Evolutionary conservation across 2,888 invertebrate species (phyloP).

Genomic region (Meta bourneti): DNA sequence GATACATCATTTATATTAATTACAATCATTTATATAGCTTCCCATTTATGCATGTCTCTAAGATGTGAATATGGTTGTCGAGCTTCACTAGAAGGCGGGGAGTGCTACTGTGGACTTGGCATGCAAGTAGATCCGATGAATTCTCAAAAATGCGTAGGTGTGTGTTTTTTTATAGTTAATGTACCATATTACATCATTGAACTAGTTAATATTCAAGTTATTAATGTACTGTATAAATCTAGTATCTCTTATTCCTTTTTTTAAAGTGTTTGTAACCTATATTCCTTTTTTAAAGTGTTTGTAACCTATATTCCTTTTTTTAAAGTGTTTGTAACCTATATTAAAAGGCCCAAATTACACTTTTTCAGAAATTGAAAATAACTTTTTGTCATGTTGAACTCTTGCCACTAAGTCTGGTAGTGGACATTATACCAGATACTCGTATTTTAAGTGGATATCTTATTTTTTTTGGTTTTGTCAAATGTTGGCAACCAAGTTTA

Average conservation of each 20-base stretch:
- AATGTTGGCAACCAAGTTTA: too few species aligned
- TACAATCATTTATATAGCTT: constrained; percentile 83
- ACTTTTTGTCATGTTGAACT: too few species aligned
- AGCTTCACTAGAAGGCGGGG: constrained; percentile 92
- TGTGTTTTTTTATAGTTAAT: constrained; percentile 76
- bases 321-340: too few species aligned
- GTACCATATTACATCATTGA: background rate
- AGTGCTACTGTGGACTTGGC: constrained; percentile 93
- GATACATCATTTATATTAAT: too few species aligned
- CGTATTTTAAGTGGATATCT: too few species aligned
- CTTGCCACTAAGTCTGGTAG: too few species aligned
- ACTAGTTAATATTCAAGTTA: background rate
- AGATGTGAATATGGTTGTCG: constrained; percentile 95
- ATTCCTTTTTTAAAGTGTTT: background rate
- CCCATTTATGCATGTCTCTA: constrained; percentile 89
- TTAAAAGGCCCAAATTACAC: too few species aligned
- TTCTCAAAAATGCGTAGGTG: constrained; percentile 89
- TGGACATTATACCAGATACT: too few species aligned
- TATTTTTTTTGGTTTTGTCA: too few species aligned
- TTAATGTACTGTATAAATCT: background rate
- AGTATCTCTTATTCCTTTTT: background rate
- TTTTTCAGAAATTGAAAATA: too few species aligned
- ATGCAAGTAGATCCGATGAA: constrained; percentile 90
- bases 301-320: background rate
- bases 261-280: background rate